Base-by-base conservation (phyloP, 2,797 vertebrate species). In the Chromis chromis region DNA sequence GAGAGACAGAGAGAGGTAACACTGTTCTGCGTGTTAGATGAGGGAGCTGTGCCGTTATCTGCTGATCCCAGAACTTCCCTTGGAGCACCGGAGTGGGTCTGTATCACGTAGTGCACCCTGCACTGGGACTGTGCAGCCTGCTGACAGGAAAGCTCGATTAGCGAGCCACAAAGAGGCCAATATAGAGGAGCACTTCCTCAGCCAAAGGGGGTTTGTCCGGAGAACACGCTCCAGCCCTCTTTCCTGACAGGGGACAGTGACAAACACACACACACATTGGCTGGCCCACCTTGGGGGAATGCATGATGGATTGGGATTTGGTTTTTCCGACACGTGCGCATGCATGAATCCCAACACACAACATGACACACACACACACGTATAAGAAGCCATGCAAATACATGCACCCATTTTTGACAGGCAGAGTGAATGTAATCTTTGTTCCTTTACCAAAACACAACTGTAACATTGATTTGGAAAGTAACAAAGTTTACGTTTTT, bases 31-130 rank as follows among this genome's bases (percentile, higher is more conserved):
- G 89, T 93, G 92, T 94, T 91, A 93, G 94, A 91, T 87, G 92
- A 87, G 84, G 91, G 93, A 83, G 92, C 90, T 76, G 85, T 52
- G 83, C 82, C 63, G 92, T 96, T 97, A 98, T 98, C 96, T 96
- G 82, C 93, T 85, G 90, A 95, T 96, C 94, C 92, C 97, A 97
- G 96, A 95, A 96, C 95, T 97, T 97, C 96, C 96, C 93, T 90
- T 88, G 94, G 94, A 94, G 93, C 94, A 81, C 94, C 90, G 90
- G 94, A 96, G 94, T 92, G 91, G 90, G 91, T 84, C 92, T 87
- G 61, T 94, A 95, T 95, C 95, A 91, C 88, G 64, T 86, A 93
- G 90, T 90, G 88, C 91, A 90, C 88, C 84, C 76, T 55, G 42
- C 84, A 40, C 78, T 74, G 90, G 90, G 93, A 91, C 85, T 42